These are phyloP conservation scores for Diaphora mendica DNA, from an alignment of 2,888 invertebrate species.

Conservation along the genomic window DNA sequence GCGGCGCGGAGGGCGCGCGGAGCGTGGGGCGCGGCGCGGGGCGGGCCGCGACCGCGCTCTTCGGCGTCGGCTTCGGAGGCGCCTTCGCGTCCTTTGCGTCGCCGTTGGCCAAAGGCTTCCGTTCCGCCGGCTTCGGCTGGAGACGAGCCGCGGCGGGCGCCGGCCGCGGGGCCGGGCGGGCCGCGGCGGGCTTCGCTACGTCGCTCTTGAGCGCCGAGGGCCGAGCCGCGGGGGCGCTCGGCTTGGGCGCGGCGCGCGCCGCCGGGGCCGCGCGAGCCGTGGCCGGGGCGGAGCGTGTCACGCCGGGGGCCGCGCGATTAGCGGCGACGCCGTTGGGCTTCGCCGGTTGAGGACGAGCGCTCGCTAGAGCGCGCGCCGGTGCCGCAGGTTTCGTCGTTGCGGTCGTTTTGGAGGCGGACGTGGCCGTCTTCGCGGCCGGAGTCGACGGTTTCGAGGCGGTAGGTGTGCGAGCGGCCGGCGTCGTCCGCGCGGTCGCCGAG, in stretches of 20 bases:
- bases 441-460: slow-evolving; percentile 44
- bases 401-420: slow-evolving; percentile 30
- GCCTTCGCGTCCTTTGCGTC: slow-evolving; percentile 77
- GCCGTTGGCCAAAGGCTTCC: slow-evolving; percentile 86
- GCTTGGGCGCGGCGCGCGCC: slow-evolving; percentile 16
- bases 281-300: slow-evolving; percentile 39
- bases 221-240: slow-evolving; percentile 25
- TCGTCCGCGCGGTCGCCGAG: slow-evolving; percentile 43
- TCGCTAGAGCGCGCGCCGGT: slow-evolving; percentile 59
- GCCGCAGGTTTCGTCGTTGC: slow-evolving; percentile 33
- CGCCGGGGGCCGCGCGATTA: slow-evolving; percentile 29
- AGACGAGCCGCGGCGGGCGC: slow-evolving; percentile 55
- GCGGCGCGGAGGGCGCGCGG: slow-evolving; percentile 48
- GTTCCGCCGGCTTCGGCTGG: slow-evolving; percentile 69
- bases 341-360: slow-evolving; percentile 40
- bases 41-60: slow-evolving; percentile 49
- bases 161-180: slow-evolving; percentile 49
- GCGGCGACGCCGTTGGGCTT: slow-evolving; percentile 40
- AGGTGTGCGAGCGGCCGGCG: slow-evolving; percentile 35
- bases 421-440: slow-evolving; percentile 33
- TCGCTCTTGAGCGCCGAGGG: slow-evolving; percentile 32
- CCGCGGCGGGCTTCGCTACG: slow-evolving; percentile 37
- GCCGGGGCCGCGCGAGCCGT: slow-evolving; percentile 30
- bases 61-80: slow-evolving; percentile 53
- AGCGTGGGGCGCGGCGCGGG: slow-evolving; percentile 54